Percentiles rank a stretch among this genome's conserved stretches.
These are phyloP conservation scores for Lochmaea capreae DNA, from an alignment of 2,888 invertebrate species.

Conservation along the genomic window DNA sequence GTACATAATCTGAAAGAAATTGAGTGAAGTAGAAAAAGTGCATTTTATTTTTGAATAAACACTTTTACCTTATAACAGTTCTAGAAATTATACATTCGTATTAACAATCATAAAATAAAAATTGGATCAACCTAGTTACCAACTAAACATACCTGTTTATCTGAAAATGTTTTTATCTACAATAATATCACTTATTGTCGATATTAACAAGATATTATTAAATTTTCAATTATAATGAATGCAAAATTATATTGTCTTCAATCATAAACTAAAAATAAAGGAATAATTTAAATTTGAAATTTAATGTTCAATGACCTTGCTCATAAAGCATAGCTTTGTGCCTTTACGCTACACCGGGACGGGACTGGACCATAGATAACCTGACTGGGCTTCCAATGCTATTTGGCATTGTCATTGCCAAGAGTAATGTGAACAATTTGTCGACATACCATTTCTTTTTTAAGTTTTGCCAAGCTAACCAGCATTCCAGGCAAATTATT, in stretches of 20 bases:
- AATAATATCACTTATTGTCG: neutral
- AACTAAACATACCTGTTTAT: conserved; percentile 1
- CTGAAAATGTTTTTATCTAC: neutral
- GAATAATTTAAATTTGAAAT: conserved; percentile 3
- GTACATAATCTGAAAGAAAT: conserved; percentile 55
- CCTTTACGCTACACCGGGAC: neutral
- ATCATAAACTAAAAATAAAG: neutral
- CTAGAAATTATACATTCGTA: neutral
- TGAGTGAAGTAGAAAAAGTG: neutral
- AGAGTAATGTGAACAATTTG: too few relatives aligned
- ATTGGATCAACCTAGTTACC: neutral
- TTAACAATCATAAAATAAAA: neutral
- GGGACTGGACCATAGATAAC: too few relatives aligned
- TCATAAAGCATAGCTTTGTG: neutral
- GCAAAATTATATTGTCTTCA: neutral
- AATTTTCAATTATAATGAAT: neutral
- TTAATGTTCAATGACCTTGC: neutral
- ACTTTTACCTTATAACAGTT: neutral
- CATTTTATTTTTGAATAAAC: neutral
- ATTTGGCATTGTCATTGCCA: too few relatives aligned
- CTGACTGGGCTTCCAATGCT: too few relatives aligned
- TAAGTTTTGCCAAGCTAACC: too few relatives aligned
- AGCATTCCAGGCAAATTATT: too few relatives aligned
- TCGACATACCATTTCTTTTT: too few relatives aligned
- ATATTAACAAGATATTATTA: neutral